Evolutionary conservation across 2,797 vertebrate species (phyloP).

Genomic region (Acipenser oxyrinchus): DNA sequence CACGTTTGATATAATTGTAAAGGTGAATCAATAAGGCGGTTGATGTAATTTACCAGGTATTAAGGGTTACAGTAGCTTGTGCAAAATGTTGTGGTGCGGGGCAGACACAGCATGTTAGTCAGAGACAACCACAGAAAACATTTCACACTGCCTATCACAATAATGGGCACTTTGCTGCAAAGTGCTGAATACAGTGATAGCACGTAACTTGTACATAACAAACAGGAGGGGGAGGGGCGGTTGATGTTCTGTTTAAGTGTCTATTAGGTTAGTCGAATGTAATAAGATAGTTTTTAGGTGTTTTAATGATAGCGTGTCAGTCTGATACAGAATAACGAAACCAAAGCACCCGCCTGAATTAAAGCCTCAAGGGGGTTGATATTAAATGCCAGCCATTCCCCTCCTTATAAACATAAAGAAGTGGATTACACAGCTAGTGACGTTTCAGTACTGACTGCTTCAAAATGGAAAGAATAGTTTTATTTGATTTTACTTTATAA

Average conservation of each 20-base stretch:
- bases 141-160: conserved; percentile 4
- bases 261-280: no score
- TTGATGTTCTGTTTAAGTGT: not conserved
- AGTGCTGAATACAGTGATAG: conserved; percentile 10
- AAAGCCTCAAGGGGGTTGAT: not conserved
- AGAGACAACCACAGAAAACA: conserved; percentile 1
- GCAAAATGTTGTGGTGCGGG: not conserved
- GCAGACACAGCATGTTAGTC: conserved; percentile 7
- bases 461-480: no score
- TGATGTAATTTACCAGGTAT: not conserved
- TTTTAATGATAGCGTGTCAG: conserved; percentile 7
- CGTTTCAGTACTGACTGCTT: no score
- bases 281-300: not conserved
- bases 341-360: not conserved
- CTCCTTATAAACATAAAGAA: no score
- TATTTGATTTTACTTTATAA: no score
- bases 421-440: no score
- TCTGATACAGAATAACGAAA: not conserved
- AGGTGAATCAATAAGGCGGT: not conserved
- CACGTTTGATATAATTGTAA: not conserved
- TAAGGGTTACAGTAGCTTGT: not conserved
- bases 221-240: not conserved
- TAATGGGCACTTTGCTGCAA: conserved; percentile 10
- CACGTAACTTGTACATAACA: not conserved
- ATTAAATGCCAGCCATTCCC: not conserved